phyloP scores from a whole-genome alignment of 2,888 invertebrate species.

The Nudaria mundana region DNA sequence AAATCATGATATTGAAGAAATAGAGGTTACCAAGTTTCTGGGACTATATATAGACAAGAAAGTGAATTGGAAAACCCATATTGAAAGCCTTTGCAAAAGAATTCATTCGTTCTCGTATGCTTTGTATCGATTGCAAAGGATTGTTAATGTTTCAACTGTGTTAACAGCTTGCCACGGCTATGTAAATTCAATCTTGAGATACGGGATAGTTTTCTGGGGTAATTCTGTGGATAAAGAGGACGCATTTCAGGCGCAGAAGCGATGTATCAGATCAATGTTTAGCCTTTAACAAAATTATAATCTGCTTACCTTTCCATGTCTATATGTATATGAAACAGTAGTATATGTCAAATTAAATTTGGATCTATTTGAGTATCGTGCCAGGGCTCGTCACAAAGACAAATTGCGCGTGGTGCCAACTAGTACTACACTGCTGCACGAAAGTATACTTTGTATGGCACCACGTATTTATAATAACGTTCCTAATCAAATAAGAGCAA shows the following conservation, averaged over 20 bases:
- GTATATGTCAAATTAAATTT: not conserved
- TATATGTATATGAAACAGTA: not conserved
- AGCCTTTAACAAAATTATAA: no score
- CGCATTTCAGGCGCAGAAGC: no score
- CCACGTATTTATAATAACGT: not conserved
- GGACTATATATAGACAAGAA: not conserved
- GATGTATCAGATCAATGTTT: no score
- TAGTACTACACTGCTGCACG: not conserved
- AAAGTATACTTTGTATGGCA: not conserved
- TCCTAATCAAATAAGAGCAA: not conserved
- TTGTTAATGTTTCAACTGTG: no score
- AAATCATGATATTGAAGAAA: not conserved
- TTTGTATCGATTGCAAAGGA: no score
- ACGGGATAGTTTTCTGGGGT: no score
- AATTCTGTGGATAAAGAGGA: no score
- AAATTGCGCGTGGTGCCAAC: not conserved
- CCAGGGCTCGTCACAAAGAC: not conserved
- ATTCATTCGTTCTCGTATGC: not conserved
- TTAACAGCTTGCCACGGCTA: no score
- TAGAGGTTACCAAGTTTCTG: not conserved
- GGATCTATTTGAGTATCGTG: not conserved
- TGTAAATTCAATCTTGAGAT: no score
- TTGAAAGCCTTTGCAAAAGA: not conserved
- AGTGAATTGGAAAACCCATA: not conserved
- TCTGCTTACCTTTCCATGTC: not conserved